phyloP scores from a whole-genome alignment of 2,113 vertebrate species.

The Mus musculus region GRCm39 chr17:7001501-7002000 shows the following conservation, averaged over 20 bases:
- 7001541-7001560: rapidly evolving
- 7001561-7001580: background rate
- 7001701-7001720: background rate
- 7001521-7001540: rapidly evolving
- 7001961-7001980: conserved; percentile 60
- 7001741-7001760: background rate
- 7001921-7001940: conserved; percentile 80
- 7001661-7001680: background rate
- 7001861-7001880: conserved; percentile 82
- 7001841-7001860: conserved; percentile 45
- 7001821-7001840: background rate
- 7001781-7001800: rapidly evolving
- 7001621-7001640: background rate
- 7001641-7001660: background rate
- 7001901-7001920: conserved; percentile 83
- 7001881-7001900: conserved; percentile 50
- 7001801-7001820: background rate
- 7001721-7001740: too few species aligned
- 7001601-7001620: too few species aligned
- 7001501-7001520: background rate
- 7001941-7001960: conserved; percentile 24
- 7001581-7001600: background rate
- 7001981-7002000: background rate
- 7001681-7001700: background rate
- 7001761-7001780: background rate